These are phyloP conservation scores for Lophochroa leadbeateri DNA, from an alignment of 2,113 vertebrate genomes.

Conservation along the genomic window DNA sequence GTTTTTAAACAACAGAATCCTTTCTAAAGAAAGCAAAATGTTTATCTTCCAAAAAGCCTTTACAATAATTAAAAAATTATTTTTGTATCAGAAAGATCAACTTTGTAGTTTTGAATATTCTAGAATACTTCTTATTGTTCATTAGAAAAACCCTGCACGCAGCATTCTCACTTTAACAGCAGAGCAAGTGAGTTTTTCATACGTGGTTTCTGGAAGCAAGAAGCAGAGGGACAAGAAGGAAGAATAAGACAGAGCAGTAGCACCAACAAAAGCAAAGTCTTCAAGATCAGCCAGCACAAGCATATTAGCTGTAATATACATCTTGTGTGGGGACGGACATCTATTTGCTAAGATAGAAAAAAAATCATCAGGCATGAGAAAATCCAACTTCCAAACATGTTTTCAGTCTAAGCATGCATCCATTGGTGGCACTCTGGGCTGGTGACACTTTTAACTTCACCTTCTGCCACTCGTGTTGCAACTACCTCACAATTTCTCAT, in stretches of 20 bases:
- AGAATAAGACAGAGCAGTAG: not conserved
- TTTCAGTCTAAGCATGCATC: not conserved
- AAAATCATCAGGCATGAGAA: not conserved
- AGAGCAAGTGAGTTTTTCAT: not conserved
- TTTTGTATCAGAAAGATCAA: not conserved
- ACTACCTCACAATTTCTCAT: not conserved
- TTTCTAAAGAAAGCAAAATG: not conserved
- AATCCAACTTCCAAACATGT: not conserved
- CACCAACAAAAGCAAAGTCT: not conserved
- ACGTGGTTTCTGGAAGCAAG: not conserved
- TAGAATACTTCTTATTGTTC: fast-evolving
- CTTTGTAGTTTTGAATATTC: not conserved
- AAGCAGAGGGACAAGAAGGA: not conserved
- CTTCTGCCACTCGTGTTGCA: not conserved
- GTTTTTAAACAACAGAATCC: not conserved
- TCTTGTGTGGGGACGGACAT: not conserved
- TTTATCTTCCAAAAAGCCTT: not conserved
- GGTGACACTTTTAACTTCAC: not conserved
- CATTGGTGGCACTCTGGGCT: not conserved
- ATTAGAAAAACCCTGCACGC: fast-evolving
- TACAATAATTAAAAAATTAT: not conserved
- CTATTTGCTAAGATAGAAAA: not conserved
- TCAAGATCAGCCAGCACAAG: not conserved
- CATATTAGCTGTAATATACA: not conserved
- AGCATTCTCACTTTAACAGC: not conserved